Base-by-base conservation (phyloP, 2,888 invertebrate genomes). In the Lottia scabra region DNA sequence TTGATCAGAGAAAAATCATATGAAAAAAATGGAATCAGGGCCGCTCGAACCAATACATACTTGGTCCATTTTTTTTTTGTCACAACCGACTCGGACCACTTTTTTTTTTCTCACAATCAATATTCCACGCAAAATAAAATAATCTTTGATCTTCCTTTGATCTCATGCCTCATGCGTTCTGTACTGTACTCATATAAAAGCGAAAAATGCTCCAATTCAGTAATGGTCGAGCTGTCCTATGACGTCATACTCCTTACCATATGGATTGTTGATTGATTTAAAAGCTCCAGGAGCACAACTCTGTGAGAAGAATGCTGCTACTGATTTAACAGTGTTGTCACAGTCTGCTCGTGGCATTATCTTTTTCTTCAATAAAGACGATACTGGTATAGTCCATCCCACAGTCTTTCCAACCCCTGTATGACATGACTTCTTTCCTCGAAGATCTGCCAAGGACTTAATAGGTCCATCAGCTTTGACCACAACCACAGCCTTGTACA, bases 291-390 rank as follows among this genome's bases (percentile, higher is more conserved):
- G 95, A 8, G 97, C 97, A 89, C 98, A 98, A 6, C 96, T 96
- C 16, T 93, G 93, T 0, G 96, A 95, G 85, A 98, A 98, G 88
- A 92, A 97, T 72, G 94, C 93, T 0, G 94, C 95, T 0, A 96
- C 95, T 0, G 96, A 95, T 89, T 97, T 96, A 0, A 98, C 95
- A 86, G 97, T 96, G 89, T 97, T 97, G 86, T 98, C 98, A 88
- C 98, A 98, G 86, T 97, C 97, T n/a, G 93, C 92, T 10, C 84
- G 74, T 8, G 75, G 91, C 19, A 95, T 92, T 56, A 96, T 91
- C 6, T 12, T 93, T 91, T 81, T 91, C 76, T 94, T 93, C 93
- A 97, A 95, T 10, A 98, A 89, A 94, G 92, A 94, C 87, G 95
- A 92, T 83, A 98, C 92, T 0, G 97, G 97, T 85, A 95, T 92